These are phyloP conservation scores for Spongilla lacustris DNA, from an alignment of 37 sponge, comb jelly and placozoan genomes.

Conservation along the genomic window DNA sequence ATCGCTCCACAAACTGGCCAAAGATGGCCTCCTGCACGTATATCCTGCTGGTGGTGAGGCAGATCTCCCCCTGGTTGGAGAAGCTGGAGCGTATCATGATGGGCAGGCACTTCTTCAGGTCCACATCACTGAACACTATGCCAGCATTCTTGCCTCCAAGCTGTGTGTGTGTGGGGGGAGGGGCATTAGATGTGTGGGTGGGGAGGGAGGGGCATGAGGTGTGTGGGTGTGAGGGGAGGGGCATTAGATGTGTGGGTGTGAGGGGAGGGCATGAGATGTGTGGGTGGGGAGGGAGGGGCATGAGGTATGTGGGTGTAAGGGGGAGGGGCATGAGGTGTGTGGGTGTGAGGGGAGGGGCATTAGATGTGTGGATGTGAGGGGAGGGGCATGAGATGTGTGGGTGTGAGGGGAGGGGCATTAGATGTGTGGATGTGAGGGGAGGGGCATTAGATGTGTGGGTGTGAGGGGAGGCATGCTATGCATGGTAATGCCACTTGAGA, in stretches of 20 bases:
- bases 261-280: not conserved
- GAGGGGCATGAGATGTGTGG: too few species aligned
- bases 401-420: too few species aligned
- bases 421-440: too few species aligned
- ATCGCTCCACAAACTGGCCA: slow-evolving; percentile 67
- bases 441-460: too few species aligned
- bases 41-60: slow-evolving; percentile 88
- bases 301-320: not conserved
- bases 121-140: slow-evolving; percentile 80
- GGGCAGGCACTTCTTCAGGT: slow-evolving; percentile 86
- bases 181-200: not conserved
- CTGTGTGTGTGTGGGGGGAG: slow-evolving; percentile 11
- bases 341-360: not conserved
- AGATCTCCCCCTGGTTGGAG: slow-evolving; percentile 92
- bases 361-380: not conserved
- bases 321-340: not conserved
- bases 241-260: slow-evolving; percentile 36
- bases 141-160: slow-evolving; percentile 95
- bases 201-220: too few species aligned
- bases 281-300: not conserved
- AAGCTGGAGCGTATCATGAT: slow-evolving; percentile 80
- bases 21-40: slow-evolving; percentile 85
- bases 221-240: too few species aligned
- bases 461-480: too few species aligned
- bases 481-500: too few species aligned